phyloP scores from a whole-genome alignment of 2,797 vertebrate species.

The Parauchenoglanis ngamensis region DNA sequence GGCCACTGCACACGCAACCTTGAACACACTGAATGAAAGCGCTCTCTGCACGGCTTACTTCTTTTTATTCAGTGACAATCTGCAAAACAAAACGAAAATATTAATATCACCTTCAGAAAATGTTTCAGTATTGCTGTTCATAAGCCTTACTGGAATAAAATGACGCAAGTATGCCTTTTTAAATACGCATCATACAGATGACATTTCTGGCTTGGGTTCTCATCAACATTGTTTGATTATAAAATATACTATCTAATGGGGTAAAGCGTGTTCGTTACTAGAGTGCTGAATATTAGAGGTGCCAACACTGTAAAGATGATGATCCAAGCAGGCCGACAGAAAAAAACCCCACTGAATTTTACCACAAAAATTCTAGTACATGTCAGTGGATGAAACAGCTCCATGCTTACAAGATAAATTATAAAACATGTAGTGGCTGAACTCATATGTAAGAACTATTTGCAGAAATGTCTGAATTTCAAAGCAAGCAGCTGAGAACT shows the following conservation, averaged over 20 bases:
- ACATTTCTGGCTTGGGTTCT: not conserved
- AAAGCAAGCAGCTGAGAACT: no score
- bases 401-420: not conserved
- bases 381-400: not conserved
- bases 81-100: slow-evolving; percentile 46
- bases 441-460: not conserved
- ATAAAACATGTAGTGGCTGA: not conserved
- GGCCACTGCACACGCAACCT: slow-evolving; percentile 14
- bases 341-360: not conserved
- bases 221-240: not conserved
- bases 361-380: not conserved
- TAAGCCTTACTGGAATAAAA: not conserved
- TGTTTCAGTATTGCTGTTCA: not conserved
- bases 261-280: not conserved
- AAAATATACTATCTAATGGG: not conserved
- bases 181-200: not conserved
- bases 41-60: slow-evolving; percentile 50
- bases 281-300: not conserved
- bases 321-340: not conserved
- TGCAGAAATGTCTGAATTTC: not conserved
- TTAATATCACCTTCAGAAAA: not conserved
- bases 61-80: slow-evolving; percentile 58
- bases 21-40: slow-evolving; percentile 26
- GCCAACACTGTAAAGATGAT: not conserved
- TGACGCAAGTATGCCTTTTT: not conserved